Base-by-base conservation (phyloP, 2,113 vertebrate genomes). In the Ailuropoda melanoleuca region DNA sequence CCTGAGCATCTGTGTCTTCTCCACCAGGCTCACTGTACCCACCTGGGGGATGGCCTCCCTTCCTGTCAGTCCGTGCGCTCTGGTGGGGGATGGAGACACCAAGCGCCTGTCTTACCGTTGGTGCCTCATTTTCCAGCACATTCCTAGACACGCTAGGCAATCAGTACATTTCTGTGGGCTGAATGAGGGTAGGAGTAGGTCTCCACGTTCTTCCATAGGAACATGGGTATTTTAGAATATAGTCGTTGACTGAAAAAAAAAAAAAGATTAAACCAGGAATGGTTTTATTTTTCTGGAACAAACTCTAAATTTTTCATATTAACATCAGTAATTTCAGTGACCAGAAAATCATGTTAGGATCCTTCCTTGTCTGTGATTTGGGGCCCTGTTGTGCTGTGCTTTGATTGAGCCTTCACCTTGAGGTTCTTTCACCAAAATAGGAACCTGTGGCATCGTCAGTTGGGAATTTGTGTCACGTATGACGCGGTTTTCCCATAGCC, bases 61-160 rank as follows among this genome's bases (percentile, higher is more conserved):
- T 82, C n/a, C 31, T 8, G 26, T 66, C 8, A 3, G 50, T 13
- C n/a, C 7, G 1, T 34, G 11, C 0, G 4, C 12, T 31, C 14
- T 39, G 29, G 19, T 56, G 29, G 29, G 66, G 70, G 10, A 4
- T 34, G 18, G 60, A 72, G 86, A 53, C 15, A 18, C 17, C 46
- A 43, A 4, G 15, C 23, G 60, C 31, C 9, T 14, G 3, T 72
- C 29, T 31, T 17, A 31, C 12, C 14, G 21, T 60, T 23, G 3
- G 48, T 46, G 58, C 39, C 37, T 56, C 8, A 19, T 43, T 60
- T 85, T 39, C 50, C 39, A 34, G 70, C 26, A 39, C 17, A 43
- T 64, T 84, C 12, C 31, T 13, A 3, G 62, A 56, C 13, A 6
- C 39, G 3, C 23, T 31, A 24, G 39, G 23, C 18, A 43, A 46